These are phyloP conservation scores for human (Homo sapiens) DNA, from an alignment of 2,113 vertebrate genomes.

Conservation along the genomic window GRCh38 chrY:22347501-22348000, in stretches of 20 bases:
- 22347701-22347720: too few relatives aligned
- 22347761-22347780: background rate
- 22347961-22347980: background rate
- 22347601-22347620: background rate
- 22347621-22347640: background rate
- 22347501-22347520: background rate
- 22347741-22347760: background rate
- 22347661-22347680: background rate
- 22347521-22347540: background rate
- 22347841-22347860: background rate
- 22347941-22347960: background rate
- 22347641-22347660: too few relatives aligned
- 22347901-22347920: background rate
- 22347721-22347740: too few relatives aligned
- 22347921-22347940: background rate
- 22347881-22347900: background rate
- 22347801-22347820: background rate
- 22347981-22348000: background rate
- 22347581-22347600: background rate
- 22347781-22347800: background rate
- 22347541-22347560: background rate
- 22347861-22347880: conserved; percentile 12
- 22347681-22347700: background rate
- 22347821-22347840: background rate
- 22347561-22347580: background rate